Conservation (phyloP, 1,140 invertebrate species). For the Delia radicum region DNA sequence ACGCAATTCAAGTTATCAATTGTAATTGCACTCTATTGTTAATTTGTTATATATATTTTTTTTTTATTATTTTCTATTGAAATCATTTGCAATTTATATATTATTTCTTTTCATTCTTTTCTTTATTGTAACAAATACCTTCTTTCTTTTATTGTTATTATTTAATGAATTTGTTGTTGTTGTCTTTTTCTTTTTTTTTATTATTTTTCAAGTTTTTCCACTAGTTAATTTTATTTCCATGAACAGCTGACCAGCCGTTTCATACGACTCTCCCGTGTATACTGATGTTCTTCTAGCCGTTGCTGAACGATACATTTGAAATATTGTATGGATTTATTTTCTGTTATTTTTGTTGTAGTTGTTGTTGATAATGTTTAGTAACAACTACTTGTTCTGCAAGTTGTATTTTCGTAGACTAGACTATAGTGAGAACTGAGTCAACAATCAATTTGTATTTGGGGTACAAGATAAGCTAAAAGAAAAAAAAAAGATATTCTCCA, state of each 20-base stretch:
- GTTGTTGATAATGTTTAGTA: background rate
- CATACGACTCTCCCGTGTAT: constrained; percentile 4
- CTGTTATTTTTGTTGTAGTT: background rate
- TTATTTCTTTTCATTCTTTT: background rate
- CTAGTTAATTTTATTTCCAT: background rate
- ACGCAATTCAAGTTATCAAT: too few relatives aligned
- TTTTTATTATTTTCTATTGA: background rate
- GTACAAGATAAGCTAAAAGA: background rate
- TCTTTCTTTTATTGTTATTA: background rate
- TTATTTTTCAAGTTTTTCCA: background rate
- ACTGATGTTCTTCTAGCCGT: constrained; percentile 9
- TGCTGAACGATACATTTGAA: background rate
- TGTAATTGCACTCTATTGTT: too few relatives aligned
- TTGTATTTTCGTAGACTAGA: background rate
- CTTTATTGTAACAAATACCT: too few relatives aligned
- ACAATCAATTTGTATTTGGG: background rate
- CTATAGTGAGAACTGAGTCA: background rate
- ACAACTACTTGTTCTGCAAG: background rate
- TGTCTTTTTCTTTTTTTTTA: background rate
- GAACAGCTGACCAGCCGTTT: constrained; percentile 19
- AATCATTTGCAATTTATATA: constrained; percentile 3
- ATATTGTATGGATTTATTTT: background rate
- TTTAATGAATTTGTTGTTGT: background rate
- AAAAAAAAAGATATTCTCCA: background rate
- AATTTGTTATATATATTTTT: too few relatives aligned